Conservation (phyloP, 2,113 vertebrate genomes). For the Megaleporinus macrocephalus region DNA sequence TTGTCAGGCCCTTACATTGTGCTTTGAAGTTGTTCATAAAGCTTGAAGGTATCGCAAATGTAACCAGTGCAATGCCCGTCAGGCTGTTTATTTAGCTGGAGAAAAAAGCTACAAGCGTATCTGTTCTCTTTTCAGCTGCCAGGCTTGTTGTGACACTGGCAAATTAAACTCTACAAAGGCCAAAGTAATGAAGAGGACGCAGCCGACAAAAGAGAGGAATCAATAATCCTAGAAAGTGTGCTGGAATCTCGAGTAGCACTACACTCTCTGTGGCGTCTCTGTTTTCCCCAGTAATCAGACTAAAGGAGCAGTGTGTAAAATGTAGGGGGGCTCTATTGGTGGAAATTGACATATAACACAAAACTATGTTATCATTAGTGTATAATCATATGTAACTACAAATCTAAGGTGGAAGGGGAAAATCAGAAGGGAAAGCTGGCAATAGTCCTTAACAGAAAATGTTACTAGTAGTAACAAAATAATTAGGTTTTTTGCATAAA, state of each 20-base stretch:
- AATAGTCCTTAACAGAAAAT: too few relatives aligned
- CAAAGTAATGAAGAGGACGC: constrained; percentile 41
- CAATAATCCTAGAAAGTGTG: constrained; percentile 30
- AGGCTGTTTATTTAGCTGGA: constrained; percentile 72
- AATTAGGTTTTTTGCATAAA: too few relatives aligned
- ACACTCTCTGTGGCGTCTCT: too few relatives aligned
- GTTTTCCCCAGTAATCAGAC: too few relatives aligned
- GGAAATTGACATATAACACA: too few relatives aligned
- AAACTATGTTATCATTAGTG: too few relatives aligned
- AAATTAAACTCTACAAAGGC: constrained; percentile 6
- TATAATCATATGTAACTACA: too few relatives aligned
- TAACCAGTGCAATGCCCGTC: constrained; percentile 56
- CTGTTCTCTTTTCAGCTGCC: constrained; percentile 60
- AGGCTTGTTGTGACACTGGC: constrained; percentile 56
- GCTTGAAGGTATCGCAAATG: constrained; percentile 45
- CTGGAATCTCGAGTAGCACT: constrained; percentile 14
- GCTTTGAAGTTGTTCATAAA: constrained; percentile 72
- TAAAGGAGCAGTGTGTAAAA: too few relatives aligned
- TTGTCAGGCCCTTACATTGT: constrained; percentile 49
- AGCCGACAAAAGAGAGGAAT: constrained; percentile 57
- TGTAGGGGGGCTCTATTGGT: too few relatives aligned
- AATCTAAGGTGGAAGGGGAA: too few relatives aligned
- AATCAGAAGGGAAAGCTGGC: too few relatives aligned
- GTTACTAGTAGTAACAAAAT: too few relatives aligned
- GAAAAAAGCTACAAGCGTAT: constrained; percentile 49